These are phyloP conservation scores for Agrypnus murinus DNA, from an alignment of 2,888 invertebrate species.

Conservation along the genomic window DNA sequence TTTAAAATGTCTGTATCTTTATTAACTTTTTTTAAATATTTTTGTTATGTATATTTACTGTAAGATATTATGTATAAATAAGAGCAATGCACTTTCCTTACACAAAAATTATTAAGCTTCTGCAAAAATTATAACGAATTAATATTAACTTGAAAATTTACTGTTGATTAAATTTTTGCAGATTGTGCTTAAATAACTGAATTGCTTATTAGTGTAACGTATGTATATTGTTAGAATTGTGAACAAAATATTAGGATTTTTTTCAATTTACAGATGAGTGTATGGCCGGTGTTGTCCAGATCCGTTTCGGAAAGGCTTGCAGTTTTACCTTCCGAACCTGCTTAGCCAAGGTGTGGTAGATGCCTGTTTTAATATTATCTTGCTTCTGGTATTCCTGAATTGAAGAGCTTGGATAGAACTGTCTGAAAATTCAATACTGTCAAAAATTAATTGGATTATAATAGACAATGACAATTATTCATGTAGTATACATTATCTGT, in stretches of 20 bases:
- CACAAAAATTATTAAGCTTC: background rate
- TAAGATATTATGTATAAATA: background rate
- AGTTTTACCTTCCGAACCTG: slow-evolving; percentile 56
- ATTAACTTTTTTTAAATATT: slow-evolving; percentile 9
- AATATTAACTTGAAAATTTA: no score
- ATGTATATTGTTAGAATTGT: slow-evolving; percentile 43
- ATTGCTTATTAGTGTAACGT: slow-evolving; percentile 34
- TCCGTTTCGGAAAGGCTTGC: slow-evolving; percentile 58
- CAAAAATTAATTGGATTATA: background rate
- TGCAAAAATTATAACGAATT: no score
- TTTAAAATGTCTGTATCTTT: slow-evolving; percentile 65
- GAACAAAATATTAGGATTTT: slow-evolving; percentile 50
- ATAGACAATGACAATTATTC: background rate
- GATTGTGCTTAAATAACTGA: slow-evolving; percentile 36
- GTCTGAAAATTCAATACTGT: slow-evolving; percentile 13
- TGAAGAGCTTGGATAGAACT: no score
- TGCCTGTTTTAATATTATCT: slow-evolving; percentile 55
- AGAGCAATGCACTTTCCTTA: slow-evolving; percentile 10
- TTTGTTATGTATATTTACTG: background rate
- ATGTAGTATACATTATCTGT: background rate
- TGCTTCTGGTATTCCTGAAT: no score
- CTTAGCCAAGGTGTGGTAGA: slow-evolving; percentile 62
- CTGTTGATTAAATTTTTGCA: slow-evolving; percentile 23
- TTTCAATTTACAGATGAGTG: slow-evolving; percentile 63
- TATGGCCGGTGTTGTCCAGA: slow-evolving; percentile 37